Evolutionary conservation across 2,797 vertebrate genomes (phyloP).

Genomic region (Mormyrus hasselquistii): DNA sequence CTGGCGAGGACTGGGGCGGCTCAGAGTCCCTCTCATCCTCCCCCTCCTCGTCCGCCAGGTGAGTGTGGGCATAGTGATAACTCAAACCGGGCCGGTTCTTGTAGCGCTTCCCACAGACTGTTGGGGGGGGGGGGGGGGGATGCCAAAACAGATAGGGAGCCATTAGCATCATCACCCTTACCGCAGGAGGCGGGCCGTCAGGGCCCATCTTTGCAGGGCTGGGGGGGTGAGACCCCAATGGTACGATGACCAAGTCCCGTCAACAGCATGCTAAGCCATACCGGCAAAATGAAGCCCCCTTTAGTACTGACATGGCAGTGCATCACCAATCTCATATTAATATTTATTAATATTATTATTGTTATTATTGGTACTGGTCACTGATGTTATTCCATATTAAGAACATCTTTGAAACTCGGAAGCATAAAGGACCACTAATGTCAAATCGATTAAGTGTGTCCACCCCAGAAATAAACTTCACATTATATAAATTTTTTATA

Average conservation of each 20-base stretch:
- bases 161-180: neutral
- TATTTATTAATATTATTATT: neutral
- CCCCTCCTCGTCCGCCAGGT: constrained; percentile 83
- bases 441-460: neutral
- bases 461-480: neutral
- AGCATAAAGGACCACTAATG: neutral
- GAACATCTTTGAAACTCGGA: neutral
- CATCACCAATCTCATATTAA: neutral
- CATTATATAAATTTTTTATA: neutral
- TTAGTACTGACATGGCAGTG: neutral
- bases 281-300: neutral
- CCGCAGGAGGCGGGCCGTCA: neutral
- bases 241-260: neutral
- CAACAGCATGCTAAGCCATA: neutral
- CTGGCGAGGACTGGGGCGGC: constrained; percentile 61
- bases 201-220: neutral
- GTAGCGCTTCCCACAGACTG: constrained; percentile 92
- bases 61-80: constrained; percentile 93
- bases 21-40: constrained; percentile 74
- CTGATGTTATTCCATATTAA: neutral
- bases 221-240: neutral
- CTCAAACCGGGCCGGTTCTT: constrained; percentile 93
- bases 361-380: neutral
- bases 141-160: constrained; percentile 28
- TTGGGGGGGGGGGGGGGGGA: constrained; percentile 21